These are phyloP conservation scores for Rhagonycha lutea DNA, from an alignment of 2,888 invertebrate species.

Conservation along the genomic window DNA sequence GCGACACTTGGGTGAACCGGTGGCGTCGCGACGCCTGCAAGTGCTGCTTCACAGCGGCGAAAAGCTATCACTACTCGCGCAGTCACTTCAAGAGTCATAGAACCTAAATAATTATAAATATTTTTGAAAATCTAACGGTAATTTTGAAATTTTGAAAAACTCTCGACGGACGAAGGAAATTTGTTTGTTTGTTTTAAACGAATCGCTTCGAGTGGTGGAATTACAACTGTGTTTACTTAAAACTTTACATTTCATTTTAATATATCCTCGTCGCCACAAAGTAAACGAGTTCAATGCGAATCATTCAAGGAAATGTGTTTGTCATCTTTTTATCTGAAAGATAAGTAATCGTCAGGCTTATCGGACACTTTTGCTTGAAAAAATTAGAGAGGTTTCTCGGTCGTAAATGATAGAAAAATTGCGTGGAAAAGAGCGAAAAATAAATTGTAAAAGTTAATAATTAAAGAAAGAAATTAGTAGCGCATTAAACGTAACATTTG, in stretches of 20 bases:
- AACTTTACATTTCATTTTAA: slow-evolving; percentile 25
- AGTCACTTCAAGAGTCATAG: slow-evolving; percentile 47
- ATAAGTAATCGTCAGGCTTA: neutral
- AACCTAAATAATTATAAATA: slow-evolving; percentile 52
- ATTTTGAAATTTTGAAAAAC: neutral
- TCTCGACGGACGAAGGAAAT: neutral
- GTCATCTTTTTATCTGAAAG: neutral
- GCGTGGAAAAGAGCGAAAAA: neutral
- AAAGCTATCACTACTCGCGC: slow-evolving; percentile 36
- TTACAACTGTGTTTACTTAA: neutral
- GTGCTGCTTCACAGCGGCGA: slow-evolving; percentile 49
- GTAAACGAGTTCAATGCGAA: slow-evolving; percentile 22
- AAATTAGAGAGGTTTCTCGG: neutral
- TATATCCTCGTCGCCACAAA: slow-evolving; percentile 38
- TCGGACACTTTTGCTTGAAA: neutral
- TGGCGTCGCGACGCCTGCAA: slow-evolving; percentile 49
- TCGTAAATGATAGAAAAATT: neutral
- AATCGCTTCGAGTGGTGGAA: neutral
- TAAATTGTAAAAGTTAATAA: neutral
- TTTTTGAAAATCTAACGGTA: slow-evolving; percentile 43
- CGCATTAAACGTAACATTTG: neutral
- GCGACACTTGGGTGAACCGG: slow-evolving; percentile 31
- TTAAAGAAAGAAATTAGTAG: neutral
- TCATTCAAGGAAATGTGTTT: neutral
- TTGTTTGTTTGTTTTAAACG: neutral